Evolutionary conservation across 2,797 vertebrate species (phyloP), one percentile per base, ranked within the genome.

Genomic region (Chelmon rostratus): DNA sequence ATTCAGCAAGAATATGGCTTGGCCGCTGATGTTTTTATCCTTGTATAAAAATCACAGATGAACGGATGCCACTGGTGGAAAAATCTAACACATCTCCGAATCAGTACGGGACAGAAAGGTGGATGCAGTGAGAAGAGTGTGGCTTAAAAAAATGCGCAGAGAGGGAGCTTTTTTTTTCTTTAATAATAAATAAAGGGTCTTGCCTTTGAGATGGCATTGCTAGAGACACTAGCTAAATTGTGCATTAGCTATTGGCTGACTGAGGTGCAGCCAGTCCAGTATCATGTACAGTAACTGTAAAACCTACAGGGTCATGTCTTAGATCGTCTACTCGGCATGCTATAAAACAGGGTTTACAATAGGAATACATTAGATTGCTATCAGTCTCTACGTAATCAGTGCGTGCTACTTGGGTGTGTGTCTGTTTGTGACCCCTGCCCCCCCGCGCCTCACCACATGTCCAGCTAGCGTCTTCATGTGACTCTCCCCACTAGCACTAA

Each of bases 321-420:
- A 73, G 56, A 72, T 88, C 79, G 62, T 93, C 91, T 93, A 91
- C 70, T 91, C 83, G 13, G 86, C 94, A 94, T 94, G 94, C 94
- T 93, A 92, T 79, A 92, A 89, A 92, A 93, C 83, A 89, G 78
- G 85, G 71, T 89, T 86, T 86, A 93, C 85, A 83, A 88, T 79
- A 88, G 62, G 76, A 83, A 90, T 87, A 93, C 80, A 76, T 90
- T 85, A 87, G 81, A 90, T 82, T 50, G 73, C 90, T 93, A 90
- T 89, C 84, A 88, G 70, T 90, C 88, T 91, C 90, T 92, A 92
- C 74, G 62, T 85, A 78, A 85, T 89, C 84, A 75, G 81, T 87
- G 73, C 35, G 88, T 83, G 91, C 90, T 90, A 92, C 93, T 79
- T 76, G 74, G 73, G 63, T 75, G 57, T 76, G 82, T 90, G 66